These are phyloP conservation scores for Fragum sueziense DNA, from an alignment of 2,888 invertebrate genomes.

Conservation along the genomic window DNA sequence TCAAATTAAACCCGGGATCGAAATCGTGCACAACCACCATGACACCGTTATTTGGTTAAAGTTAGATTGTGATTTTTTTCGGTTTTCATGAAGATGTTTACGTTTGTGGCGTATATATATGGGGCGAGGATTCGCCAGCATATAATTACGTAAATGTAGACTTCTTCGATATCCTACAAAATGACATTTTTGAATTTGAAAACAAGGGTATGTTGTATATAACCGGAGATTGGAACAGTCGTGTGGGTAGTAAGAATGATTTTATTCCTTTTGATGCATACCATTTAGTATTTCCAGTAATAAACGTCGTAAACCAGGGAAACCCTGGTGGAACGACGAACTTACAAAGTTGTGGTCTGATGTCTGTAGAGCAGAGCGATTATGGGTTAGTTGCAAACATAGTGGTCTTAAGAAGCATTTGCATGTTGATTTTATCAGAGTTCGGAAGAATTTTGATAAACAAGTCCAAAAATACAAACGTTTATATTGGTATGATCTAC, in stretches of 20 bases:
- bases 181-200: conserved; percentile 24
- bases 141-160: conserved; percentile 33
- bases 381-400: too few species aligned
- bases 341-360: too few species aligned
- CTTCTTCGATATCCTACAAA: conserved; percentile 32
- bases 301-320: too few species aligned
- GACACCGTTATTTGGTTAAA: background rate
- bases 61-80: conserved; percentile 8
- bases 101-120: conserved; percentile 18
- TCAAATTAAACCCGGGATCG: background rate
- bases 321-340: too few species aligned
- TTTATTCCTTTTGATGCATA: conserved; percentile 16
- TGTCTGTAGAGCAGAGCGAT: too few species aligned
- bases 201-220: conserved; percentile 29
- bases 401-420: too few species aligned
- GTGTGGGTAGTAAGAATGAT: conserved; percentile 23
- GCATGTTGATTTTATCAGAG: too few species aligned
- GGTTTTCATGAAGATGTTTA: conserved; percentile 9
- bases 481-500: too few species aligned
- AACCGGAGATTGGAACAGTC: conserved; percentile 38
- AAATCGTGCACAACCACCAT: background rate
- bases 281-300: too few species aligned
- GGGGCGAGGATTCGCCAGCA: conserved; percentile 30
- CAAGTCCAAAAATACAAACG: too few species aligned
- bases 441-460: too few species aligned